Base-by-base conservation (phyloP, 2,888 invertebrate genomes). In the Dryadula phaetusa region DNA sequence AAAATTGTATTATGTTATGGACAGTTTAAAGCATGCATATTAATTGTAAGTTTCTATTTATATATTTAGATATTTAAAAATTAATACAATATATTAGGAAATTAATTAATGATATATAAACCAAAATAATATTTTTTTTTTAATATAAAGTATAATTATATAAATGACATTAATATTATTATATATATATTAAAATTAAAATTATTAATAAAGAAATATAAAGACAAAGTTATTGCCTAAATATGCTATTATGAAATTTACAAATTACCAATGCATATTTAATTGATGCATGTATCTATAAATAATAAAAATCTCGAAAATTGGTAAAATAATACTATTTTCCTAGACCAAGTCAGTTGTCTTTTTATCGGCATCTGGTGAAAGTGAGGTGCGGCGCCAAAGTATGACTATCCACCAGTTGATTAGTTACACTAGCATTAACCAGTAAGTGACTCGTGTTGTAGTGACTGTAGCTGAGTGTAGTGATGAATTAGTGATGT, bases 311-410 rank as follows among this genome's bases (percentile, higher is more conserved):
- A 32, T 32, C 16, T 40, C 5, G 10, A 44, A 22, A 3, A 40
- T 62, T 42, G 40, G 16, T 64, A 44, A 64, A 56, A 58, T 37
- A 62, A 49, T 60, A 44, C 37, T 70, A 68, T 65, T 65, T 40
- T 63, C 64, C 58, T 58, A 68, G 65, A 72, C 70, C 71, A 70
- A 66, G 68, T 66, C 68, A 69, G 70, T 72, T 60, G 58, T 65
- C 69, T 86, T 84, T 87, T 85, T 86, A 82, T 87, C 74, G 77
- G 73, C 84, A 87, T 86, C 75, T 78, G 84, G 90, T 90, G 91
- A 91, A 91, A 91, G 91, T 88, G 84, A 82, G 78, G 79, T 82
- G 84, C 77, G 76, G 81, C 76, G 76, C 75, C 75, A 78, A 79
- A 75, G 76, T 81, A 77, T 76, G 75, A 70, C 60, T 65, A 70